Conservation (phyloP, 1,140 invertebrate genomes). For the Uloborus diversus region DNA sequence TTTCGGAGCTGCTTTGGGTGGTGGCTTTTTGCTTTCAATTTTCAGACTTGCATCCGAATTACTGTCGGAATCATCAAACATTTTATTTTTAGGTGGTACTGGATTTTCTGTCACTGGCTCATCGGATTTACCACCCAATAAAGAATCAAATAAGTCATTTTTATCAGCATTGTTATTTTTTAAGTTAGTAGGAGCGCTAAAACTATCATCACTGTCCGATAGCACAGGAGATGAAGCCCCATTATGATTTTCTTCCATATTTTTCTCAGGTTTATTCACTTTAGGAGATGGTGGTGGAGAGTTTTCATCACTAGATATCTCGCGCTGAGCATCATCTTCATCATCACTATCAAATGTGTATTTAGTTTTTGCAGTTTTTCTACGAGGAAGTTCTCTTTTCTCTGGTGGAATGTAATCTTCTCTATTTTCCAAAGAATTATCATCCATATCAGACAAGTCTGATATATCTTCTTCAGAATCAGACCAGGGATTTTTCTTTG, state of each 20-base stretch:
- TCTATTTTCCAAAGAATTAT: slow-evolving; percentile 45
- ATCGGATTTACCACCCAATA: slow-evolving; percentile 23
- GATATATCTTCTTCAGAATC: slow-evolving; percentile 57
- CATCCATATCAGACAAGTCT: slow-evolving; percentile 60
- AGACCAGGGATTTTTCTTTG: slow-evolving; percentile 64
- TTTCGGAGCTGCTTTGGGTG: slow-evolving; percentile 54
- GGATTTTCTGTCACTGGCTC: slow-evolving; percentile 59
- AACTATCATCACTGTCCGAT: slow-evolving; percentile 47
- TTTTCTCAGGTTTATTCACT: slow-evolving; percentile 14
- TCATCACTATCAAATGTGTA: slow-evolving; percentile 59
- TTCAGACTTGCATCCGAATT: slow-evolving; percentile 48
- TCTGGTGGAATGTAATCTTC: slow-evolving; percentile 58
- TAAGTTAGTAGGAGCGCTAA: slow-evolving; percentile 28
- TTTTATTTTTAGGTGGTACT: slow-evolving; percentile 61
- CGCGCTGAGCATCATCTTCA: slow-evolving; percentile 31
- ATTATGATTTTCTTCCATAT: slow-evolving; percentile 50
- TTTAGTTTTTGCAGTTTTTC: slow-evolving; percentile 57
- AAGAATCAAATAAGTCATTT: slow-evolving; percentile 46
- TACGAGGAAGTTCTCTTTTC: slow-evolving; percentile 51
- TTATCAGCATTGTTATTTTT: slow-evolving; percentile 53
- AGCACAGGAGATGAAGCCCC: slow-evolving; percentile 37
- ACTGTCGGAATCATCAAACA: slow-evolving; percentile 41
- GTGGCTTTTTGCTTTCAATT: slow-evolving; percentile 58
- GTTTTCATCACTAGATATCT: slow-evolving; percentile 24
- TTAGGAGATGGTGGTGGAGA: neutral